A percentile compares a stretch with the other conserved stretches of the same genome.
Evolutionary conservation across 37 sponge, comb jelly and placozoan species (phyloP).

Genomic region (Halisarca cf. caerulea): DNA sequence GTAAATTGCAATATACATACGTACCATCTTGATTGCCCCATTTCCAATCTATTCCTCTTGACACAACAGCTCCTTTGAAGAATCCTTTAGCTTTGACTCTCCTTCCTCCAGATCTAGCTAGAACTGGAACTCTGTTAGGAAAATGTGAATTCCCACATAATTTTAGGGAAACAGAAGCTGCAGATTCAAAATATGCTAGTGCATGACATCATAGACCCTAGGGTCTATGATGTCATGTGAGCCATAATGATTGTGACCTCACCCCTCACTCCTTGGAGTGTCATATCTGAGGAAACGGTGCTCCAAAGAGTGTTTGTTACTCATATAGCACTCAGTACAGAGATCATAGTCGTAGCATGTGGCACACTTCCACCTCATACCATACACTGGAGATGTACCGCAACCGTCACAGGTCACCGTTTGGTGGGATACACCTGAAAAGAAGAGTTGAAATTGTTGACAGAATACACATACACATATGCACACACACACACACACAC

Average conservation of each 20-base stretch:
- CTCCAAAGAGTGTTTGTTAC: conserved; percentile 62
- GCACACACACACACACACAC: too few relatives aligned
- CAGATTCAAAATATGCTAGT: too few relatives aligned
- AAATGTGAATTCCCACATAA: neutral
- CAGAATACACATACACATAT: too few relatives aligned
- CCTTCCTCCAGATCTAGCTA: conserved; percentile 6
- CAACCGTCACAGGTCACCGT: conserved; percentile 69
- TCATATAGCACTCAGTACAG: conserved; percentile 80
- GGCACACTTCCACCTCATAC: conserved; percentile 84
- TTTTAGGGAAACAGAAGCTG: too few relatives aligned
- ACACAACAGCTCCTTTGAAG: conserved; percentile 79
- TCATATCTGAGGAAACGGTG: conserved; percentile 73
- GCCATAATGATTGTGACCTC: too few relatives aligned
- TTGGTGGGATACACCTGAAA: conserved; percentile 34
- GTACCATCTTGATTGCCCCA: conserved; percentile 93
- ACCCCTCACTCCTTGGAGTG: conserved; percentile 18
- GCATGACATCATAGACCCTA: too few relatives aligned
- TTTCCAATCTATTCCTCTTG: conserved; percentile 84
- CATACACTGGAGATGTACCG: conserved; percentile 28
- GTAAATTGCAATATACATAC: too few relatives aligned
- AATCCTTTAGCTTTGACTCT: conserved; percentile 62
- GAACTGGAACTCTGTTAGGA: conserved; percentile 43
- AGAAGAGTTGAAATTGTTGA: neutral
- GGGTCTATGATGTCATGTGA: too few relatives aligned
- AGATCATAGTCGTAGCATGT: conserved; percentile 85